A percentile compares a stretch with the other conserved stretches of the same genome.
Evolutionary conservation across 2,888 invertebrate genomes (phyloP).

Genomic region (Hypercompe scribonia): DNA sequence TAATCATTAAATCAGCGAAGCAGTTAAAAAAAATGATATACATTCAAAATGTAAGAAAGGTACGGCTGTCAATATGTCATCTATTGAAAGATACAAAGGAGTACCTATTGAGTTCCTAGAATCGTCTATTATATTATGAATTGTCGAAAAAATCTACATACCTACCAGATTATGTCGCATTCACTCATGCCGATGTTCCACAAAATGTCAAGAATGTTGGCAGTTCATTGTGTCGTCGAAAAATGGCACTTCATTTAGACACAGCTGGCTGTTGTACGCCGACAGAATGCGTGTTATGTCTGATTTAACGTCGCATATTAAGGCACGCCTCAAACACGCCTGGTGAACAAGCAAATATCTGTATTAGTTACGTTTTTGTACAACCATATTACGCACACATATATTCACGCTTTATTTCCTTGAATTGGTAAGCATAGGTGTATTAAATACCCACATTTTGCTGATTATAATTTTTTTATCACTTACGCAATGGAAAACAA

Average conservation of each 20-base stretch:
- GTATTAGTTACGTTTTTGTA: not conserved
- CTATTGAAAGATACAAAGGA: too few relatives aligned
- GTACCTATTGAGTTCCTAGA: too few relatives aligned
- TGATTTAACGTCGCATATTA: slow-evolving; percentile 7
- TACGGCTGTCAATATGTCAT: too few relatives aligned
- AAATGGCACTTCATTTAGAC: slow-evolving; percentile 16
- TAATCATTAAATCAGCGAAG: too few relatives aligned
- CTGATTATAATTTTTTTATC: not conserved
- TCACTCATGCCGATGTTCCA: slow-evolving; percentile 15
- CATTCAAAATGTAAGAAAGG: too few relatives aligned
- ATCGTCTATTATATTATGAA: too few relatives aligned
- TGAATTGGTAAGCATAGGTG: not conserved
- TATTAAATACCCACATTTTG: not conserved
- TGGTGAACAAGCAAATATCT: slow-evolving; percentile 3
- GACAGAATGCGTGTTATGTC: slow-evolving; percentile 5
- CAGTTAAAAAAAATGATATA: too few relatives aligned
- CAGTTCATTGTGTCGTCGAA: slow-evolving; percentile 29
- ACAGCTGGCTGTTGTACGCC: slow-evolving; percentile 7
- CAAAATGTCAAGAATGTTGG: slow-evolving; percentile 28
- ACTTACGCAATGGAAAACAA: too few relatives aligned
- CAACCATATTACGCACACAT: not conserved
- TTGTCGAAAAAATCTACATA: too few relatives aligned
- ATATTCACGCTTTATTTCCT: not conserved
- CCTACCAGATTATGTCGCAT: not conserved
- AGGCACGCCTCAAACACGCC: not conserved